Percentiles rank a stretch among this genome's conserved stretches.
These are phyloP conservation scores for Lottia scabra DNA, from an alignment of 2,888 invertebrate genomes.

Conservation along the genomic window DNA sequence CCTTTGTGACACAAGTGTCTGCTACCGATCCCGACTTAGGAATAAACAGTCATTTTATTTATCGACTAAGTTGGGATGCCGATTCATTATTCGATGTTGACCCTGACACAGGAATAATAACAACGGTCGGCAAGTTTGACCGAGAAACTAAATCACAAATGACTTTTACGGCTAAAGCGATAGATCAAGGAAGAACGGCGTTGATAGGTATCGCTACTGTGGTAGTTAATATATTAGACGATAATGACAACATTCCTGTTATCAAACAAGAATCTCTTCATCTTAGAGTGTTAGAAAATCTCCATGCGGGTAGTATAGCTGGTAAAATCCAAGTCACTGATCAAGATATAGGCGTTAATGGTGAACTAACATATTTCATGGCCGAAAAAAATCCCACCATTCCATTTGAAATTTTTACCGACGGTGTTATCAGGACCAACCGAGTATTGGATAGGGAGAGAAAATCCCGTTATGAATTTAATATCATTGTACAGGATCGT, in stretches of 20 bases:
- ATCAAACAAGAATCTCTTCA: conserved; percentile 94
- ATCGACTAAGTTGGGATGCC: conserved; percentile 72
- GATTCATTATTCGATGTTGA: conserved; percentile 90
- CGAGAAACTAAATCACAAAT: conserved; percentile 89
- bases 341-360: conserved; percentile 90
- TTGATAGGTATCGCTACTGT: conserved; percentile 77
- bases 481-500: conserved; percentile 87
- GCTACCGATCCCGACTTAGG: conserved; percentile 77
- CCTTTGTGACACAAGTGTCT: conserved; percentile 60
- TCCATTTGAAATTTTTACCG: conserved; percentile 85
- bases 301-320: conserved; percentile 87
- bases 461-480: conserved; percentile 86
- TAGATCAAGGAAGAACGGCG: conserved; percentile 78
- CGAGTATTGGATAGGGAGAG: conserved; percentile 86
- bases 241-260: conserved; percentile 93
- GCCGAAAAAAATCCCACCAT: conserved; percentile 78
- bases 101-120: conserved; percentile 83
- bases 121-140: conserved; percentile 87
- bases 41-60: conserved; percentile 69
- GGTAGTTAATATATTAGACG: conserved; percentile 91
- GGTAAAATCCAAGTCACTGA: conserved; percentile 91
- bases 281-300: conserved; percentile 88
- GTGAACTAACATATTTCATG: conserved; percentile 77
- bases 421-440: conserved; percentile 86
- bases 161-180: conserved; percentile 90